Evolutionary conservation across 2,113 vertebrate genomes (phyloP).

Genomic region (Apus apus): DNA sequence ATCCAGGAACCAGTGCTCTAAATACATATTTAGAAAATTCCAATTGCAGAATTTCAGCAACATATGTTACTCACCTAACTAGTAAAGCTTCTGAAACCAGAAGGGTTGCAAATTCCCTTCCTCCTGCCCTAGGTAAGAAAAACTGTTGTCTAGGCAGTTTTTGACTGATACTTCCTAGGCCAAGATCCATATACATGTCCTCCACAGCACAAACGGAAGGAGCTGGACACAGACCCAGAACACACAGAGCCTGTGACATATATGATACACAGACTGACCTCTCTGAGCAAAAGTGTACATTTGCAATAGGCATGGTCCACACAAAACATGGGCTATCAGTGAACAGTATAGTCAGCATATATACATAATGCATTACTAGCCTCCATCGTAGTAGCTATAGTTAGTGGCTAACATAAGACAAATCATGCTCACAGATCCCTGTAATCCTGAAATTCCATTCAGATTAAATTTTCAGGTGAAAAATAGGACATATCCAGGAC

Average conservation of each 20-base stretch:
- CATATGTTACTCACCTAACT: neutral
- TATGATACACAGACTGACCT: neutral
- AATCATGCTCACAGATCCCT: neutral
- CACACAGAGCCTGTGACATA: neutral
- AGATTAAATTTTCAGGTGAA: neutral
- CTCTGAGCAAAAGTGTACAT: neutral
- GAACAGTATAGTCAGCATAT: neutral
- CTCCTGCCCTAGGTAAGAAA: neutral
- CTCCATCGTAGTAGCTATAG: neutral
- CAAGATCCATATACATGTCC: rapidly evolving
- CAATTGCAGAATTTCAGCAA: neutral
- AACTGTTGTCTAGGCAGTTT: neutral
- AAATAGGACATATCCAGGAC: neutral
- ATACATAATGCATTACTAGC: neutral
- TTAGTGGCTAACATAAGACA: neutral
- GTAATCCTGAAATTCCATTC: neutral
- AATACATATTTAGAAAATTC: neutral
- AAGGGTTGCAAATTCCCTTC: neutral
- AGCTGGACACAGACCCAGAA: neutral
- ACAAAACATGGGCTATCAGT: neutral
- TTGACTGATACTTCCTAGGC: neutral
- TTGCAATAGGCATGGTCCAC: neutral
- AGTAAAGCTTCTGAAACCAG: neutral
- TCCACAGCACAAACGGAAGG: neutral
- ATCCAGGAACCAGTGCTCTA: neutral